Conservation (phyloP, 2,797 vertebrate genomes). For the Etheostoma nigrum region DNA sequence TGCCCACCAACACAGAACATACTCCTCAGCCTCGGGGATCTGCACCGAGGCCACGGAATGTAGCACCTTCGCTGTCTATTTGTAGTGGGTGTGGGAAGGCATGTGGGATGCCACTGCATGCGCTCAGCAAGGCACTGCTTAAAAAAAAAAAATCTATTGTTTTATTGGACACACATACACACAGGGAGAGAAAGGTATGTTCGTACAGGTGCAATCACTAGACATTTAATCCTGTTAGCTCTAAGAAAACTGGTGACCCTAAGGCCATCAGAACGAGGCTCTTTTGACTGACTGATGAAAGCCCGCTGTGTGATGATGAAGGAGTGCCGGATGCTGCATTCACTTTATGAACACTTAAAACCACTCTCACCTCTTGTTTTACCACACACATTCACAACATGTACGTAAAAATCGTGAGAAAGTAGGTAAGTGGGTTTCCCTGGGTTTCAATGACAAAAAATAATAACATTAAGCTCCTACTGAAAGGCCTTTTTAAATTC, state of each 20-base stretch:
- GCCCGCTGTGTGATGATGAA: slow-evolving; percentile 58
- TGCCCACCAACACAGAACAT: slow-evolving; percentile 82
- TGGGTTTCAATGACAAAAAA: slow-evolving; percentile 5
- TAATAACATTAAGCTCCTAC: slow-evolving; percentile 3
- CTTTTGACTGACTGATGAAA: slow-evolving; percentile 53
- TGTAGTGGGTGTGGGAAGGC: slow-evolving; percentile 86
- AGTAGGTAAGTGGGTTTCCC: neutral
- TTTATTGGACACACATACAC: slow-evolving; percentile 41
- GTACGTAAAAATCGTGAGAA: neutral
- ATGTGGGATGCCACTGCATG: slow-evolving; percentile 80
- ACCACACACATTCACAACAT: neutral
- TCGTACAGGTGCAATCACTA: slow-evolving; percentile 64
- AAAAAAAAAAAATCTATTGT: slow-evolving; percentile 10
- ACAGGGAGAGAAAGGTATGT: slow-evolving; percentile 64
- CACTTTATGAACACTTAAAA: slow-evolving; percentile 19
- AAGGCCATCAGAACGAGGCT: slow-evolving; percentile 47
- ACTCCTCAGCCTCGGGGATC: slow-evolving; percentile 80
- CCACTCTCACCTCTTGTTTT: slow-evolving; percentile 2
- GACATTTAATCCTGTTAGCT: slow-evolving; percentile 67
- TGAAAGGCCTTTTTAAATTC: slow-evolving; percentile 31
- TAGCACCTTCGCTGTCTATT: slow-evolving; percentile 84
- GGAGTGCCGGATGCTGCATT: slow-evolving; percentile 24
- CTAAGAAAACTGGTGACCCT: slow-evolving; percentile 58
- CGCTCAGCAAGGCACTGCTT: slow-evolving; percentile 58
- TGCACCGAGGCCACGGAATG: slow-evolving; percentile 80